Evolutionary conservation across 1,140 invertebrate genomes (phyloP).

Genomic region (Ceratina australensis): DNA sequence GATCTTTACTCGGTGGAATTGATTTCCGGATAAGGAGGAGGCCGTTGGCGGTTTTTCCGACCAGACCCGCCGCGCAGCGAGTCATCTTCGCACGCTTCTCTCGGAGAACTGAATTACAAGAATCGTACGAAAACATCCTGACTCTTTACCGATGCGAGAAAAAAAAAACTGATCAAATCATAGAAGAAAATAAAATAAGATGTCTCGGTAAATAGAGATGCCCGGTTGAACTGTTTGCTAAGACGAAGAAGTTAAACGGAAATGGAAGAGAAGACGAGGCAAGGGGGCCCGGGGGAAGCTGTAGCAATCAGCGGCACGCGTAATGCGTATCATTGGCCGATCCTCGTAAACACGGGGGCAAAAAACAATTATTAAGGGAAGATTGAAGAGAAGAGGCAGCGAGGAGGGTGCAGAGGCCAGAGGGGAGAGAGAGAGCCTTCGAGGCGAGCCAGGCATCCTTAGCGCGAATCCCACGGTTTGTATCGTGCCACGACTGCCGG

Average conservation of each 20-base stretch:
- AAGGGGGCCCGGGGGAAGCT: constrained; percentile 11
- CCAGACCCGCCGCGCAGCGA: not conserved
- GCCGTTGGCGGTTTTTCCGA: constrained; percentile 6
- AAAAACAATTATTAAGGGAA: constrained; percentile 64
- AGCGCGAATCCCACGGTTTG: constrained; percentile 54
- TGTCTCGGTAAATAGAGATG: not conserved
- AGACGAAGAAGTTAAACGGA: not conserved
- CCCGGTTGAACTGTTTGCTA: not conserved
- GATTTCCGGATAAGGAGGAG: constrained; percentile 17
- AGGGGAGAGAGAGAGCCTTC: too few species aligned
- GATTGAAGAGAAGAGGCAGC: constrained; percentile 54
- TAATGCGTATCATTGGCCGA: constrained; percentile 63
- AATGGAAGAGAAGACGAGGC: not conserved
- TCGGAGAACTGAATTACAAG: not conserved
- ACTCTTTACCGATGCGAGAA: too few species aligned
- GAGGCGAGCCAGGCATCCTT: constrained; percentile 41
- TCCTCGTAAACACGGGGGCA: constrained; percentile 59
- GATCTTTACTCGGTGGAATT: not conserved
- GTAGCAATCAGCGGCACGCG: constrained; percentile 52
- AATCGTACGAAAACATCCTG: too few species aligned
- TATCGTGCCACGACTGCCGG: not conserved
- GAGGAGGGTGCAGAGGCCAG: constrained; percentile 31
- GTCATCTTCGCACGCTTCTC: not conserved
- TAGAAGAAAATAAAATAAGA: too few species aligned
- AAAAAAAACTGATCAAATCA: too few species aligned